Conservation (phyloP, 2,113 vertebrate species). For the Protobothrops mucrosquamatus region DNA sequence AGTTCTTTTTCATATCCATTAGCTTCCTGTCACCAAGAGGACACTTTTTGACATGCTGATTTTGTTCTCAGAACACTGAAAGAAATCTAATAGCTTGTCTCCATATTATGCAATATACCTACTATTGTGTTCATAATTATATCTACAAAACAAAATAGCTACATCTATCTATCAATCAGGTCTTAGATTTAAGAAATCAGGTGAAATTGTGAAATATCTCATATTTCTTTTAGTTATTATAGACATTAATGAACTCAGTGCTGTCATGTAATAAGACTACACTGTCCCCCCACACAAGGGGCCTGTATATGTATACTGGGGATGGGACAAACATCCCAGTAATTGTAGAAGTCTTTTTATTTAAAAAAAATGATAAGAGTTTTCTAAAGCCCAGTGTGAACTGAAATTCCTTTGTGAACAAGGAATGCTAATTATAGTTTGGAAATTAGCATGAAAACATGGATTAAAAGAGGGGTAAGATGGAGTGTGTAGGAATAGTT, state of each 20-base stretch:
- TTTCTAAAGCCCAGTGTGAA: neutral
- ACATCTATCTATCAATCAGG: neutral
- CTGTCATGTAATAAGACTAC: neutral
- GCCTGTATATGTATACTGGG: neutral
- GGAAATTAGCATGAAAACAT: neutral
- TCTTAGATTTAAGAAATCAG: neutral
- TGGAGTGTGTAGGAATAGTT: neutral
- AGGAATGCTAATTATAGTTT: neutral
- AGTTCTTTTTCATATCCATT: neutral
- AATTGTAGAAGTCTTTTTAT: neutral
- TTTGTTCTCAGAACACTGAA: neutral
- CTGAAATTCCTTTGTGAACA: neutral
- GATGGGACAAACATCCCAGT: neutral
- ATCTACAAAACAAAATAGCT: neutral
- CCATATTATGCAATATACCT: neutral
- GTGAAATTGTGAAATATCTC: neutral
- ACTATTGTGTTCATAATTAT: neutral
- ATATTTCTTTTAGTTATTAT: neutral
- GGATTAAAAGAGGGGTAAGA: neutral
- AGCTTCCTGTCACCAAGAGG: no score
- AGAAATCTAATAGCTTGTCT: slow-evolving; percentile 10
- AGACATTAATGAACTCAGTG: neutral
- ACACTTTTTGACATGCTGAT: no score
- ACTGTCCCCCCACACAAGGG: neutral
- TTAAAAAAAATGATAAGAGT: no score